Conservation (phyloP, 1,140 invertebrate genomes). For the Penaeus chinensis region DNA sequence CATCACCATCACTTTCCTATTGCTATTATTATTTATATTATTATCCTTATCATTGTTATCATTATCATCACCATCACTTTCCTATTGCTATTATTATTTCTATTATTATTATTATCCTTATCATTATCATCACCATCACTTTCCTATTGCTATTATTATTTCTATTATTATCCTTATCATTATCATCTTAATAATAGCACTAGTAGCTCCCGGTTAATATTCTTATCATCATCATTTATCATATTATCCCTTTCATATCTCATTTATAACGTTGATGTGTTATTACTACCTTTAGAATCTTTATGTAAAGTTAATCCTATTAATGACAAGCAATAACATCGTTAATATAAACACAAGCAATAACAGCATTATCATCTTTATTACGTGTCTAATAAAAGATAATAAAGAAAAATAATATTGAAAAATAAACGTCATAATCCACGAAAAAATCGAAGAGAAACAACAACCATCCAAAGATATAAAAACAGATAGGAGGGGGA, state of each 20-base stretch:
- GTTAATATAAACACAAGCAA: not conserved
- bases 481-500: not conserved
- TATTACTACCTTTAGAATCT: not conserved
- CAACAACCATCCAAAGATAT: not conserved
- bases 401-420: too few relatives aligned
- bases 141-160: conserved; percentile 4
- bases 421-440: not conserved
- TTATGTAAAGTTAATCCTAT: not conserved
- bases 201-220: not conserved
- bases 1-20: too few relatives aligned
- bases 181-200: not conserved
- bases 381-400: not conserved
- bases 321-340: not conserved
- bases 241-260: too few relatives aligned
- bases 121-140: not conserved
- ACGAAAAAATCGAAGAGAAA: not conserved
- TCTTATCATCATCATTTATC: too few relatives aligned
- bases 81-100: too few relatives aligned
- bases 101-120: not conserved
- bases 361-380: too few relatives aligned
- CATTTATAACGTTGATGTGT: too few relatives aligned
- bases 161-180: conserved; percentile 6
- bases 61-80: too few relatives aligned
- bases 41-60: too few relatives aligned
- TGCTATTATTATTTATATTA: too few relatives aligned